Evolutionary conservation across 2,113 vertebrate species (phyloP).

Genomic region (Neodon shergylaensis): DNA sequence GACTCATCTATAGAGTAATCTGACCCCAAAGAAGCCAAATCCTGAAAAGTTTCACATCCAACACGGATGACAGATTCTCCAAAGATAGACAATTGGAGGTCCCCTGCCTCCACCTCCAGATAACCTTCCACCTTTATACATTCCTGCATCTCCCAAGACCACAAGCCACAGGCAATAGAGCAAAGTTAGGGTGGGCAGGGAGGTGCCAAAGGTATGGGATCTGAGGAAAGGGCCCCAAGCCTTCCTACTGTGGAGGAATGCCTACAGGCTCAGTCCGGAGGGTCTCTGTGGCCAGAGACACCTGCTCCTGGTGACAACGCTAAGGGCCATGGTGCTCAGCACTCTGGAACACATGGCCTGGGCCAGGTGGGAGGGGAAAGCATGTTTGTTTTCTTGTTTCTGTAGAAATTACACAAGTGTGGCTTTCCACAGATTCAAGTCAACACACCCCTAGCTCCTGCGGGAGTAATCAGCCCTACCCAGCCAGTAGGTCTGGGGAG

Average conservation of each 20-base stretch:
- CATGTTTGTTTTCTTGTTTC: conserved; percentile 60
- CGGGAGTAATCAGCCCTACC: conserved; percentile 66
- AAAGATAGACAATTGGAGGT: not conserved
- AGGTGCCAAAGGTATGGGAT: too few relatives aligned
- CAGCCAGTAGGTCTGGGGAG: conserved; percentile 43
- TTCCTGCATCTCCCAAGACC: not conserved
- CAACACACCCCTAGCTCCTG: conserved; percentile 30
- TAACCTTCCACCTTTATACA: not conserved
- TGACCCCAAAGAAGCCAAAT: not conserved
- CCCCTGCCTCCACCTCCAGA: not conserved
- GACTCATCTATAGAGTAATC: not conserved
- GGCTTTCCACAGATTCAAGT: conserved; percentile 62
- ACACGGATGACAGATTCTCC: not conserved
- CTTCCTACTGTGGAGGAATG: not conserved
- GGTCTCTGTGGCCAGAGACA: not conserved
- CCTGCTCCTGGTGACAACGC: not conserved
- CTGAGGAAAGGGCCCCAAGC: not conserved
- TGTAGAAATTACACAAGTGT: conserved; percentile 30
- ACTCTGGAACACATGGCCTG: not conserved
- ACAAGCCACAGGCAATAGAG: not conserved
- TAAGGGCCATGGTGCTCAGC: too few relatives aligned
- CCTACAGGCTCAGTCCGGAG: not conserved
- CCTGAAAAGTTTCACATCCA: not conserved
- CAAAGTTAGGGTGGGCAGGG: not conserved
- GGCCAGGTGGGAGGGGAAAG: not conserved